Evolutionary conservation across 2,888 invertebrate species (phyloP).

Genomic region (Ormyrus nitidulus): DNA sequence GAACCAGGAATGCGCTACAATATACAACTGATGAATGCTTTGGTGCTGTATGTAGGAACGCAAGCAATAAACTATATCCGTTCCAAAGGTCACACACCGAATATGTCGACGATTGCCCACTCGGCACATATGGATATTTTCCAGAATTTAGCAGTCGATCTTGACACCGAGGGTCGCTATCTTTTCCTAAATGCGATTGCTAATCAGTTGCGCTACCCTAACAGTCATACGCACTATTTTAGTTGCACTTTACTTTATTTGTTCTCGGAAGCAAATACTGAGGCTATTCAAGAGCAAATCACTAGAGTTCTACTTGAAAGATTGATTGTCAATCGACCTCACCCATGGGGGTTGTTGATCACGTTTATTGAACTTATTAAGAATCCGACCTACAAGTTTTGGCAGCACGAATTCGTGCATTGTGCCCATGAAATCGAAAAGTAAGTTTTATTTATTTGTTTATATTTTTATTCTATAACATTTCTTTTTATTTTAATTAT

Average conservation of each 20-base stretch:
- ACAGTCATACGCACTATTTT: constrained; percentile 99
- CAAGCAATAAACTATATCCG: constrained; percentile 96
- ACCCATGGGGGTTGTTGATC: constrained; percentile 99
- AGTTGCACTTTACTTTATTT: constrained; percentile 97
- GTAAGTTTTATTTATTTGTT: constrained; percentile 78
- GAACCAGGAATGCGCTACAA: constrained; percentile 96
- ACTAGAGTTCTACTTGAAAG: constrained; percentile 96
- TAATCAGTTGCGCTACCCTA: constrained; percentile 98
- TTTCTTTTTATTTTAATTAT: not conserved
- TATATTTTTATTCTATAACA: constrained; percentile 4
- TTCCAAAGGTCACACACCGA: constrained; percentile 93
- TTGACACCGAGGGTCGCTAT: constrained; percentile 98
- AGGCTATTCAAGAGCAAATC: constrained; percentile 98
- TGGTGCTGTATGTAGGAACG: constrained; percentile 97
- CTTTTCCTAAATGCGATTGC: constrained; percentile 98
- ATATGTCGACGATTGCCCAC: constrained; percentile 98
- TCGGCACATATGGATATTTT: constrained; percentile 99
- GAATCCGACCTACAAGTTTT: constrained; percentile 98
- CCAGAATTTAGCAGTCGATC: constrained; percentile 98
- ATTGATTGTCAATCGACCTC: constrained; percentile 97
- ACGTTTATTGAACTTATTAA: constrained; percentile 99
- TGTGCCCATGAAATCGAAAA: constrained; percentile 99
- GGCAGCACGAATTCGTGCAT: constrained; percentile 99
- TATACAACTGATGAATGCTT: constrained; percentile 96
- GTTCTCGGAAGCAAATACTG: constrained; percentile 97